phyloP scores from a whole-genome alignment of 2,797 vertebrate species.

The Syngnathus acus region DNA sequence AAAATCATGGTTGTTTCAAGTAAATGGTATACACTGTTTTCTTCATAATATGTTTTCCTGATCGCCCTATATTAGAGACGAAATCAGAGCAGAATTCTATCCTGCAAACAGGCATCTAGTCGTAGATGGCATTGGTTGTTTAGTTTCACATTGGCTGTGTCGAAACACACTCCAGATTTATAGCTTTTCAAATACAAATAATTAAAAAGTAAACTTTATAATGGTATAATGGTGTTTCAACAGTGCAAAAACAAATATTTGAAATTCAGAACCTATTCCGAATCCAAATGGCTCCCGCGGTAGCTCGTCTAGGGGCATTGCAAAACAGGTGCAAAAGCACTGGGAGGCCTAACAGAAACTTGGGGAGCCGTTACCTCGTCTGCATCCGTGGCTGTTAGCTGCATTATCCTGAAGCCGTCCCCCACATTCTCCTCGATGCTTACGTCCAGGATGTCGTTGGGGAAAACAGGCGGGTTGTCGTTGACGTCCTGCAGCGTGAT shows the following conservation, averaged over 20 bases:
- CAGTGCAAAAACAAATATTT: not conserved
- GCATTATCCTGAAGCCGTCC: conserved; percentile 93
- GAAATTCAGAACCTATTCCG: not conserved
- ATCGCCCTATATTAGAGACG: too few species aligned
- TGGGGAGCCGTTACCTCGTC: conserved; percentile 77
- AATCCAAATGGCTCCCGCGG: not conserved
- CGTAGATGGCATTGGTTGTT: too few species aligned
- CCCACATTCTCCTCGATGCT: conserved; percentile 91
- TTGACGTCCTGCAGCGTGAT: conserved; percentile 97
- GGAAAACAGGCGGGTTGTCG: conserved; percentile 95
- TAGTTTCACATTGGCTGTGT: too few species aligned
- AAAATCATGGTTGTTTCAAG: too few species aligned
- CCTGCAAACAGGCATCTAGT: too few species aligned
- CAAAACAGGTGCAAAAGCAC: conserved; percentile 42
- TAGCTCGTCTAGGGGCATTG: not conserved
- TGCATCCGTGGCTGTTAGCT: conserved; percentile 91
- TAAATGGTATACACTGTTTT: too few species aligned
- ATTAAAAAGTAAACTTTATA: not conserved
- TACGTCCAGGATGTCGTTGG: conserved; percentile 88
- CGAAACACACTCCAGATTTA: too few species aligned
- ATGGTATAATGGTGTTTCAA: not conserved
- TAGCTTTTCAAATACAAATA: not conserved
- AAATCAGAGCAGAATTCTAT: too few species aligned
- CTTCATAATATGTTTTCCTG: too few species aligned
- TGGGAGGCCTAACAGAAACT: conserved; percentile 39